phyloP scores from a whole-genome alignment of 2,888 invertebrate species.

The Eugnorisma glareosa region DNA sequence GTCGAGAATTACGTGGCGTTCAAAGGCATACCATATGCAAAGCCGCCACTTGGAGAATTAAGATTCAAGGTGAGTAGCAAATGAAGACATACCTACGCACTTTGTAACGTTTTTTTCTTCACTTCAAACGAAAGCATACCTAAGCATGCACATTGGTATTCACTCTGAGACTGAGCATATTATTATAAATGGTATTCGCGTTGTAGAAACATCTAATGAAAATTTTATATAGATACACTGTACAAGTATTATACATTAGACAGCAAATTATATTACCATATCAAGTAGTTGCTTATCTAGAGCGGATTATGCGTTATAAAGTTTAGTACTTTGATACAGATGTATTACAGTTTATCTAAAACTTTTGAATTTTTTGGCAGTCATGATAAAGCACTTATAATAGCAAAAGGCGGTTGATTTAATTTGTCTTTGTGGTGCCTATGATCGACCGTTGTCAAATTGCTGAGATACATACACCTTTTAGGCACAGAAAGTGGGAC shows the following conservation, averaged over 20 bases:
- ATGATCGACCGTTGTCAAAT: neutral
- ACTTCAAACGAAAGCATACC: conserved; percentile 70
- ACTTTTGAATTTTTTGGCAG: neutral
- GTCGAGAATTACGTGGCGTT: conserved; percentile 82
- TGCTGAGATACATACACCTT: neutral
- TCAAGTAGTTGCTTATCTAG: conserved; percentile 33
- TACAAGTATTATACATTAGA: conserved; percentile 11
- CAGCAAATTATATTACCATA: conserved; percentile 47
- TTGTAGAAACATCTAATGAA: conserved; percentile 31
- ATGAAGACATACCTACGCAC: conserved; percentile 67
- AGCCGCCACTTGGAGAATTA: conserved; percentile 90
- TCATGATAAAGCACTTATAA: neutral
- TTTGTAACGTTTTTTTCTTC: conserved; percentile 68
- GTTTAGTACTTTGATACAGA: neutral
- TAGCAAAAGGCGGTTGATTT: neutral
- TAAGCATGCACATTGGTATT: conserved; percentile 72
- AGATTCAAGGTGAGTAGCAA: conserved; percentile 90
- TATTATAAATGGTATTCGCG: conserved; percentile 37
- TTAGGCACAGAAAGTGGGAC: neutral
- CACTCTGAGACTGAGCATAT: conserved; percentile 49
- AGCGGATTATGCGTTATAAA: neutral
- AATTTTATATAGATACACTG: conserved; percentile 40
- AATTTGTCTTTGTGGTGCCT: neutral
- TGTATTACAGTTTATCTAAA: neutral
- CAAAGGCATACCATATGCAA: conserved; percentile 91